Evolutionary conservation across 53 echinoderm and acorn worm species (phyloP), one percentile per base, ranked within the genome.

Genomic region (Pentamera pediparva): DNA sequence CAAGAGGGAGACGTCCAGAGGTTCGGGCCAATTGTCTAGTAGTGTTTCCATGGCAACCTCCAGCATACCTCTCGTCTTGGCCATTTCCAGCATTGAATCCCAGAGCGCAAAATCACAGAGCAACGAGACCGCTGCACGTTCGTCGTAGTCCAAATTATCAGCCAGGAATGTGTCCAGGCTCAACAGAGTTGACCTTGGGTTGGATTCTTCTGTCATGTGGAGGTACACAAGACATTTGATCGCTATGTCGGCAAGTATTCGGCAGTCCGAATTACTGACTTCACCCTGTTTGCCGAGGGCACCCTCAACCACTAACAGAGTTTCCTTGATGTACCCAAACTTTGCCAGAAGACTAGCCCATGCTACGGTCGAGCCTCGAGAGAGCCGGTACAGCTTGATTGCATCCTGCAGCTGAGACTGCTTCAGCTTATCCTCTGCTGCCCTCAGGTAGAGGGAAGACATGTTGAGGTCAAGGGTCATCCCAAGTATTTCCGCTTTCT

Each of bases 91-190:
- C 55, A 95, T 70, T 35, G 81, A 35, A 28, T 89, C 88, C 65
- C 87, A 82, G 45, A 95, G 71, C 4, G 91, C 85, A 52, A 79
- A 76, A n/a, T 84, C 39, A 2, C 85, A 85, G 69, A 95, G 82
- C 22, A 91, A 54, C n/a, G 79, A 61, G 25, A 95, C 38, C 0
- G 88, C 80, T 6, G 65, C 61, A 22, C 82, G 83, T 27, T 91
- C 96, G 74, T 91, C 76, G 56, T 95, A 95, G 78, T 95, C 95
- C 79, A 91, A 95, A 70, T 82, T 95, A 45, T 91, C 91, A 41
- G 78, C 84, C 27, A 95, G 56, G 62, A 88, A 95, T n/a, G 73
- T 72, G 12, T 48, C 8, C 0, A 72, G 73, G 8, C 17, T 29
- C n/a, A 17, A 8, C 4, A 12, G 7, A n/a, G 33, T 53, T 28